A percentile compares a stretch with the other conserved stretches of the same genome.
phyloP scores from a whole-genome alignment of 1,140 invertebrate species.

The Linepithema humile region DNA sequence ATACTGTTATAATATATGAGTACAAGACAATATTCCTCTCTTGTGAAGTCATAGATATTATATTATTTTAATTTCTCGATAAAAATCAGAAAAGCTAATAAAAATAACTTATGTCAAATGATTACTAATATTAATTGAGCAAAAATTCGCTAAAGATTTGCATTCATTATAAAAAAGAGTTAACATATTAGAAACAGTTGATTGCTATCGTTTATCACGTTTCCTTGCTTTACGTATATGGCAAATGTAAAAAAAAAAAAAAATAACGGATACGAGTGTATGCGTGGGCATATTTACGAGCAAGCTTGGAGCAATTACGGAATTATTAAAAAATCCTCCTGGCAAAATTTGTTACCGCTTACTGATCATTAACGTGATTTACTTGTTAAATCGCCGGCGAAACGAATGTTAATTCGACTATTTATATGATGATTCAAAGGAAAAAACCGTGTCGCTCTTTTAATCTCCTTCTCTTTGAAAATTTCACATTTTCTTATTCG shows the following conservation, averaged over 20 bases:
- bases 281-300: constrained; percentile 24
- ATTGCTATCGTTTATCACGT: background rate
- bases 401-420: constrained; percentile 61
- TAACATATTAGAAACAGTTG: constrained; percentile 6
- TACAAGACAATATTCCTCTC: constrained; percentile 59
- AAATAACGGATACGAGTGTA: background rate
- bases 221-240: background rate
- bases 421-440: constrained; percentile 39
- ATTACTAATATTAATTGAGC: constrained; percentile 17
- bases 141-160: background rate
- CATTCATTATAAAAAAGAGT: background rate
- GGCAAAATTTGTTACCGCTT: constrained; percentile 16
- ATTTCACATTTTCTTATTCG: background rate
- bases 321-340: background rate
- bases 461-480: background rate
- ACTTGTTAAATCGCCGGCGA: constrained; percentile 18
- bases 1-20: too few relatives aligned
- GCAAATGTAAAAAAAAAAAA: background rate
- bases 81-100: background rate
- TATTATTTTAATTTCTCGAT: constrained; percentile 55
- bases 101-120: background rate
- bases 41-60: constrained; percentile 50
- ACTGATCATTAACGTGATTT: constrained; percentile 47
- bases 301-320: background rate
- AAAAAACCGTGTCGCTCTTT: background rate